phyloP scores from a whole-genome alignment of 2,888 invertebrate genomes.

The Eupithecia subfuscata region DNA sequence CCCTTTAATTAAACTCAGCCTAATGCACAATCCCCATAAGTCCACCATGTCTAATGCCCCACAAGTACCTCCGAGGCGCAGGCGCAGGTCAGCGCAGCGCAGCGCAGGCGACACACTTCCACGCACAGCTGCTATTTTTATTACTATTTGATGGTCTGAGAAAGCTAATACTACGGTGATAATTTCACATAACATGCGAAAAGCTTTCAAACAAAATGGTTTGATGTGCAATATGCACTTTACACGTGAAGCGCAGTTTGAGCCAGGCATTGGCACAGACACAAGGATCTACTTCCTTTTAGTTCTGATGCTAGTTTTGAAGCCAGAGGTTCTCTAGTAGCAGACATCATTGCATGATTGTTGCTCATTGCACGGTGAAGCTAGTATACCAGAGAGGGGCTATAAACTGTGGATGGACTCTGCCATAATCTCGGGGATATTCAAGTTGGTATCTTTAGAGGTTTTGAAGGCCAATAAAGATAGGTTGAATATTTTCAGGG shows the following conservation, averaged over 20 bases:
- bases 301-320: neutral
- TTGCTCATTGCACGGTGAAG: neutral
- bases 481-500: neutral
- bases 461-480: neutral
- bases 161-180: constrained; percentile 33
- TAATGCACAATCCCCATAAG: neutral
- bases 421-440: neutral
- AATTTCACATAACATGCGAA: constrained; percentile 5
- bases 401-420: neutral
- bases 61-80: constrained; percentile 33
- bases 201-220: constrained; percentile 7
- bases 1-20: neutral
- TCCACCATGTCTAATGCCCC: neutral
- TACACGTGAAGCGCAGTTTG: neutral
- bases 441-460: neutral
- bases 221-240: constrained; percentile 1
- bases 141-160: constrained; percentile 44
- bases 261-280: neutral
- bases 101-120: constrained; percentile 53
- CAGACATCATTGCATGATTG: neutral
- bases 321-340: neutral
- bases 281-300: neutral
- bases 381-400: neutral
- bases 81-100: constrained; percentile 46
- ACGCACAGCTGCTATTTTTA: constrained; percentile 57